Base-by-base conservation (phyloP, 2,888 invertebrate genomes). In the Rugalucina vietnamica region DNA sequence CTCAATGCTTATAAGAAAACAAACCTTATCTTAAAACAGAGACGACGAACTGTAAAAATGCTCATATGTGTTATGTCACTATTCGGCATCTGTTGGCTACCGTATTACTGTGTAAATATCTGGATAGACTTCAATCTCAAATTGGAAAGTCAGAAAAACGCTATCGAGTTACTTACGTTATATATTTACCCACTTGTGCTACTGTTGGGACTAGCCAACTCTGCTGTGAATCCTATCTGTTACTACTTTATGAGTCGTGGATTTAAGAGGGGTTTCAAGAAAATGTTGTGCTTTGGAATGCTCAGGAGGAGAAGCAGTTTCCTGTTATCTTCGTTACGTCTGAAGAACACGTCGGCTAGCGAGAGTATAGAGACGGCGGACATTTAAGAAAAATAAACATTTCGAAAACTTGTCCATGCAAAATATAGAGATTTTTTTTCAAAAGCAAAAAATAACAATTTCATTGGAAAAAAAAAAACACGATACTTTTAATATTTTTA, bases 191-290 rank as follows among this genome's bases (percentile, higher is more conserved):
- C 93, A 0, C 70, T 93, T 29, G 90, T 90, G 8, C 87, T 91
- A 60, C 79, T 91, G 10, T 85, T 93, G 1, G 93, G 91, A 0
- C 86, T 93, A 24, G 88, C 91, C 10, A 93, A 93, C 81, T 93
- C 93, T 5, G 90, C 92, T 21, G 87, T 93, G 36, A 93, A 93
- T 79, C 93, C 93, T 1, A 86, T 93, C n/a, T 92, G 92, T 43
- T 93, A 93, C 80, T 93, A 92, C 76, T 91, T 93, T 43, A 90
- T 93, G 72, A 93, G 92, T 79, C 88, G 86, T 70, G 91, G 91
- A 4, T 93, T 93, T 89, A 85, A 92, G 39, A 69, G 89, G 18
- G 92, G 92, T 1, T 89, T 93, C 71, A 36, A 82, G n/a, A 90
- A 89, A 75, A 78, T 92, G 81, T 91, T 90, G 76, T 91, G 89